These are phyloP conservation scores for Chaenogobius annularis DNA, from an alignment of 2,113 vertebrate species.

Conservation along the genomic window DNA sequence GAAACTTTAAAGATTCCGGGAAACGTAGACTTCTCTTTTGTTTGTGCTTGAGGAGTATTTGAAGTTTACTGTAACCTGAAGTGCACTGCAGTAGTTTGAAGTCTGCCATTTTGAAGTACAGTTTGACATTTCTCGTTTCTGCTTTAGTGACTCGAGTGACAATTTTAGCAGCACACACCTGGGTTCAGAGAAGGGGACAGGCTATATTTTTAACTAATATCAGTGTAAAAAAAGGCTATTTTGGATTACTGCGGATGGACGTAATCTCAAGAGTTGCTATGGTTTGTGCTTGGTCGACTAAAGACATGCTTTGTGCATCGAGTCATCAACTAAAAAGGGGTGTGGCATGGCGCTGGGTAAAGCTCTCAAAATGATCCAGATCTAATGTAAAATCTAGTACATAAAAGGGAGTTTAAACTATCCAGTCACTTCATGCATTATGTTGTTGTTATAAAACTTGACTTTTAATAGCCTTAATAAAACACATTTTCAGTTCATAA, in stretches of 20 bases:
- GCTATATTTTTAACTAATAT: conserved; percentile 2
- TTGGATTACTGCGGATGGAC: background rate
- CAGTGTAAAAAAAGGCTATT: background rate
- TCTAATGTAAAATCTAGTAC: no score
- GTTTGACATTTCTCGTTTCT: conserved; percentile 26
- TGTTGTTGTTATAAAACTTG: no score
- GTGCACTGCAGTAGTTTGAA: conserved; percentile 15
- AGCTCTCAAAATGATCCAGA: no score
- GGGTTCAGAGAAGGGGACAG: conserved; percentile 17
- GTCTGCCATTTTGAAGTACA: conserved; percentile 7
- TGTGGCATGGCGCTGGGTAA: no score
- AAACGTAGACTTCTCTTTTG: conserved; percentile 3
- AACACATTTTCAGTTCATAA: no score
- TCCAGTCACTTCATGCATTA: no score
- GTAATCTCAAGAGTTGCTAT: background rate
- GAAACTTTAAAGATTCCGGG: background rate
- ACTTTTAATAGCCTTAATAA: no score
- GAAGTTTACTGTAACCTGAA: conserved; percentile 7
- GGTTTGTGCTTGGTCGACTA: background rate
- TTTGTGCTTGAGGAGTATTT: background rate
- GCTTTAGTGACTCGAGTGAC: conserved; percentile 26
- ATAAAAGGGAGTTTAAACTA: no score
- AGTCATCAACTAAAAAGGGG: no score
- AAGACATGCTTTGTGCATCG: no score
- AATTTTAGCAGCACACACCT: conserved; percentile 18